Conservation (phyloP, 2,797 vertebrate species). For the Chaunax sp. region DNA sequence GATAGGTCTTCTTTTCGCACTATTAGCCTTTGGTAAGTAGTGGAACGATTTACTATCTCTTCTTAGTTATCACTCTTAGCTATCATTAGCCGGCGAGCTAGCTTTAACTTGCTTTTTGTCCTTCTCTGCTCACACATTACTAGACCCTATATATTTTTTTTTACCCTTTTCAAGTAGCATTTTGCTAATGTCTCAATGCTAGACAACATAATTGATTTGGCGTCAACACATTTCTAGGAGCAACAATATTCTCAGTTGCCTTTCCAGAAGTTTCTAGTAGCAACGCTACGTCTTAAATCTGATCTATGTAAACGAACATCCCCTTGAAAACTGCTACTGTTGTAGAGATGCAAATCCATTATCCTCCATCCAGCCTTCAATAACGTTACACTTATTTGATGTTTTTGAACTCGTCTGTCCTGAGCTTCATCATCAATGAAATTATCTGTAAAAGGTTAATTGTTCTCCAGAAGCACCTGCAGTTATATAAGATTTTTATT, state of each 20-base stretch:
- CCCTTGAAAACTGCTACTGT: neutral
- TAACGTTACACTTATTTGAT: neutral
- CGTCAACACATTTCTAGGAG: neutral
- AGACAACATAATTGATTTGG: fast-evolving
- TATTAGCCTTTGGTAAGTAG: conserved; percentile 91
- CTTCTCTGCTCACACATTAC: conserved; percentile 9
- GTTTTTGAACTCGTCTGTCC: neutral
- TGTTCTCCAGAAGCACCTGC: neutral
- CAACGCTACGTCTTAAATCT: neutral
- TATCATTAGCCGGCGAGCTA: conserved; percentile 61
- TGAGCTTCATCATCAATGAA: neutral
- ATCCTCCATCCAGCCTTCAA: fast-evolving
- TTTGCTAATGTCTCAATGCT: fast-evolving
- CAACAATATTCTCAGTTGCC: neutral
- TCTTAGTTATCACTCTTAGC: conserved; percentile 13
- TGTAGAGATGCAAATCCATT: neutral
- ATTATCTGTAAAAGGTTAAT: neutral
- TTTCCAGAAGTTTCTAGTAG: conserved; percentile 66
- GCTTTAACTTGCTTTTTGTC: conserved; percentile 19
- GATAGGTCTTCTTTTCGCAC: conserved; percentile 84
- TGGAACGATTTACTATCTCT: neutral
- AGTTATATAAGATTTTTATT: neutral
- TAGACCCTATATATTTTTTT: neutral
- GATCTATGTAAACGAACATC: conserved; percentile 2
- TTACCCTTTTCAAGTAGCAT: neutral